Evolutionary conservation across 2,888 invertebrate genomes (phyloP), one percentile per base, ranked within the genome.

Genomic region (Eutolmus rufibarbis): DNA sequence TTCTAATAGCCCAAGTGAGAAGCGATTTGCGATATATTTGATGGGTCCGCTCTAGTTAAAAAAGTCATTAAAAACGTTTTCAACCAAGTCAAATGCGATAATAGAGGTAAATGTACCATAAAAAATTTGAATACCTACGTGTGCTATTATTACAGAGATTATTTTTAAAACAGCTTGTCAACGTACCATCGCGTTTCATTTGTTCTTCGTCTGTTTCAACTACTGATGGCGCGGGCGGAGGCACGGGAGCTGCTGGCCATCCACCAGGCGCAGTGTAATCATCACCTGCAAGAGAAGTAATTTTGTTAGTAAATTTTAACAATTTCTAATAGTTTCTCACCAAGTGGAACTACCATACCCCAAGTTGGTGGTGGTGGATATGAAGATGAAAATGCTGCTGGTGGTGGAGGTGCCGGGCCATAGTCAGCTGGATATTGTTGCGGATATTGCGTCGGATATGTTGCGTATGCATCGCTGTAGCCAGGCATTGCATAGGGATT

Each of bases 161-260:
- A 74, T 46, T 85, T 74, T 74, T 82, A 82, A 34, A 82, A 85
- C 43, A 43, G 74, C 74, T 43, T 74, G n/a, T 76, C 86, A 57
- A 87, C 91, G 90, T 92, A 93, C 93, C 93, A 89, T 93, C 92
- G 89, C 92, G 91, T 89, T 91, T 91, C 81, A 91, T 89, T 86
- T 89, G 88, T 19, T 89, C 89, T 82, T 89, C 89, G 14, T 89
- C 89, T 5, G 57, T 43, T 87, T 88, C 88, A 0, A 66, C 88
- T 0, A 66, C 66, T n/a, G 77, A 37, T 79, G 88, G 89, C 2
- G 51, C 66, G 23, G 88, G 87, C 0, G 89, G 89, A 40, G 87
- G 89, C 40, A 89, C 89, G 7, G 88, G 76, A n/a, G 56, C 81
- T 16, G 88, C 14, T 16, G 86, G 31, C 51, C 87, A 85, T n/a